Conservation (phyloP, 1,140 invertebrate genomes). For the Zaprionus camerounensis region DNA sequence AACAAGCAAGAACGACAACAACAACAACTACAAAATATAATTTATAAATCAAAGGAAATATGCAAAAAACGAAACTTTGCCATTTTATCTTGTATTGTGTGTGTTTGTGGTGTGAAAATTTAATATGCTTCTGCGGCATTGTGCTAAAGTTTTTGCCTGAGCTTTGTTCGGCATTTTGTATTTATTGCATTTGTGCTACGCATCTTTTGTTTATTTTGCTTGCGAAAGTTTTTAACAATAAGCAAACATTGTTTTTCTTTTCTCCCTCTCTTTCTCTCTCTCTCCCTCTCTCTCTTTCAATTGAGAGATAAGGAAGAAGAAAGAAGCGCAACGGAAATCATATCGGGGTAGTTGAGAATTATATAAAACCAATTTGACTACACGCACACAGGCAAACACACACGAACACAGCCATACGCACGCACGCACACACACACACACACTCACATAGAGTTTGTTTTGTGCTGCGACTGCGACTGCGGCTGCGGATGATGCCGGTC, state of each 20-base stretch:
- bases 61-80: conserved; percentile 14
- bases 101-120: conserved; percentile 33
- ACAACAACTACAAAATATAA: conserved; percentile 11
- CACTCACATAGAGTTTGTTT: conserved; percentile 43
- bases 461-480: conserved; percentile 32
- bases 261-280: conserved; percentile 11
- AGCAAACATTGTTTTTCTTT: conserved; percentile 45
- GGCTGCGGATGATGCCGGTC: conserved; percentile 45
- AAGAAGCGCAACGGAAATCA: conserved; percentile 58
- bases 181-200: conserved; percentile 47
- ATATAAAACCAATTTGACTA: conserved; percentile 73
- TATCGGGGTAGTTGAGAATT: conserved; percentile 74
- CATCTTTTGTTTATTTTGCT: conserved; percentile 43
- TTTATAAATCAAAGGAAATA: conserved; percentile 28
- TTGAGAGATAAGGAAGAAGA: conserved; percentile 65
- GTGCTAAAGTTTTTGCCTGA: conserved; percentile 31
- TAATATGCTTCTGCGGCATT: conserved; percentile 59
- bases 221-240: conserved; percentile 43
- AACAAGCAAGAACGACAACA: not conserved
- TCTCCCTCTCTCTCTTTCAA: conserved; percentile 36
- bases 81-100: not conserved
- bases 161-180: conserved; percentile 53
- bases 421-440: conserved; percentile 32
- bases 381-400: conserved; percentile 25
- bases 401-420: conserved; percentile 27